Percentiles rank a stretch among this genome's conserved stretches.
Evolutionary conservation across 1,140 invertebrate genomes (phyloP).

Genomic region (Chironomus tepperi): DNA sequence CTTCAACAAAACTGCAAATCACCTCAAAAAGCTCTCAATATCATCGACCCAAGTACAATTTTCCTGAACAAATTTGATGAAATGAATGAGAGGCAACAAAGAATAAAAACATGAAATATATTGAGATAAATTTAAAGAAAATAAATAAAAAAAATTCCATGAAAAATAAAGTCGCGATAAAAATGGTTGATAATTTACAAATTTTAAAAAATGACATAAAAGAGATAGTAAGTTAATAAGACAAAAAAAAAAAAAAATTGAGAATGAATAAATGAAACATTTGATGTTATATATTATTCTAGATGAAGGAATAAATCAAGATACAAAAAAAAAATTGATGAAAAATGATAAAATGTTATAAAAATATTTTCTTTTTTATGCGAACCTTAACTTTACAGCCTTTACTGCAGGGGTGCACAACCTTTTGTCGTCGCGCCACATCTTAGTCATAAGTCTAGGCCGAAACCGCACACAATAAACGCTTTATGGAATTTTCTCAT

Average conservation of each 20-base stretch:
- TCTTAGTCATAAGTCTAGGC: no score
- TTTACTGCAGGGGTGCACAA: no score
- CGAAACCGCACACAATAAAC: no score
- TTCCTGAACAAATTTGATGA: no score
- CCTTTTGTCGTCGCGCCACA: no score
- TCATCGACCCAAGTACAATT: no score
- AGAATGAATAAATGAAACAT: not conserved
- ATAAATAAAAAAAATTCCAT: not conserved
- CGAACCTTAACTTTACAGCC: not conserved
- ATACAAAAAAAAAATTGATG: conserved; percentile 5
- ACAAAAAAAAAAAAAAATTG: not conserved
- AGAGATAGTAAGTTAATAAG: not conserved
- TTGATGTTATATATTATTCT: conserved; percentile 20
- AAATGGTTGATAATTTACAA: conserved; percentile 7
- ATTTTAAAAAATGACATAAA: conserved; percentile 16
- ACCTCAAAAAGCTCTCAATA: no score
- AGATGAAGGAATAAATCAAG: not conserved
- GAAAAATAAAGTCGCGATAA: not conserved
- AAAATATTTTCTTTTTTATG: not conserved
- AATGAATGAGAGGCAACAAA: no score
- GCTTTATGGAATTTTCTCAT: no score
- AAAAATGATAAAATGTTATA: not conserved
- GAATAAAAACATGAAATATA: not conserved
- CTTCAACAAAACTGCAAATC: no score
- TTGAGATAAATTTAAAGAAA: not conserved